Evolutionary conservation across 2,797 vertebrate genomes (phyloP), one percentile per base, ranked within the genome.

Genomic region (Urosaurus nigricauda): DNA sequence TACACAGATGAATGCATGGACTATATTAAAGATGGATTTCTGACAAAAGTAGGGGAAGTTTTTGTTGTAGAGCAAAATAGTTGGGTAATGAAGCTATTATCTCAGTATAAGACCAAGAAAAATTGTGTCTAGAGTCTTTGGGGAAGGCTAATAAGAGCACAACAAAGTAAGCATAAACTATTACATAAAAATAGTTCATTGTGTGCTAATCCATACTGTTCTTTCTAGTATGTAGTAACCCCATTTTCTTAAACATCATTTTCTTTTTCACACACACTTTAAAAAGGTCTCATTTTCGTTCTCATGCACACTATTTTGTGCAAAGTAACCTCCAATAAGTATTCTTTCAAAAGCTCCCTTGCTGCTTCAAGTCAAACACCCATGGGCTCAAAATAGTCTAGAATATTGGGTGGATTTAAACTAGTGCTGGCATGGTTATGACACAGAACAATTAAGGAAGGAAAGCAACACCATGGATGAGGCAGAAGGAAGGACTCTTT

Each of bases 31-130:
- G 40, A 63, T 16, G 24, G 37, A 37, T 58, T 63, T 40, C 4
- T 29, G 40, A 13, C 24, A 35, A 60, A 37, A 12, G 11, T 5
- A 16, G 6, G 24, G 37, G 24, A 29, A 5, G 11, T 24, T 63
- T 65, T 43, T 83, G 40, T 26, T 37, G 6, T 32, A 8, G 29
- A 68, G 35, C 37, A 74, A 87, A 90, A 87, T 84, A 71, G 65
- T 21, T 21, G 5, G 40, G 40, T 86, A 77, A 71, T 14, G 35
- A 63, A 71, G 84, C 60, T 19, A 60, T 85, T 87, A 53, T 74
- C 86, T 83, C 92, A 79, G n/a, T 29, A 32, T 65, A 37, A 90
- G 85, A 73, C 83, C 70, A 90, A 90, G 82, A 88, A 56, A 81
- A 1, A 51, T 80, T 12, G n/a, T 85, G 78, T 24, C 89, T 88